Percentiles rank a stretch among this genome's conserved stretches.
Conservation (phyloP, 2,113 vertebrate genomes). For the Callithrix jacchus region DNA sequence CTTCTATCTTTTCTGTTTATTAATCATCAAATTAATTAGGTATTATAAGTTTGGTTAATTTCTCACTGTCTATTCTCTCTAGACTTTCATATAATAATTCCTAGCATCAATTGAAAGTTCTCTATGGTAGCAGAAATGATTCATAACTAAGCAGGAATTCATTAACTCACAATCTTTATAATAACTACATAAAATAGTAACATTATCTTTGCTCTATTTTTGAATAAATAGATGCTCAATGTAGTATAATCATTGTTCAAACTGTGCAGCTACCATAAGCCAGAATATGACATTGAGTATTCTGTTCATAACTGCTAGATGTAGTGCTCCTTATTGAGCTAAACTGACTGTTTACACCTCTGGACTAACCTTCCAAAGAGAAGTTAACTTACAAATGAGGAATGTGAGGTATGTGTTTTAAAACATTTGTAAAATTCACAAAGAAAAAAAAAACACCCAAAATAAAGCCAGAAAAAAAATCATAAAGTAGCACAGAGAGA, state of each 20-base stretch:
- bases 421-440: neutral
- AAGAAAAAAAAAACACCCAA: neutral
- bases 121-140: neutral
- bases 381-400: neutral
- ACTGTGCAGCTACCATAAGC: neutral
- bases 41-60: neutral
- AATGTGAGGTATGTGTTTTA: neutral
- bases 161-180: neutral
- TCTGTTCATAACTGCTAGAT: neutral
- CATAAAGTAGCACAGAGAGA: neutral
- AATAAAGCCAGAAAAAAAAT: neutral
- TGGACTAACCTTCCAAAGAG: neutral
- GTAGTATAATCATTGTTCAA: neutral
- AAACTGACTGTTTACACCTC: neutral
- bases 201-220: neutral
- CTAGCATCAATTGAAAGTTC: neutral
- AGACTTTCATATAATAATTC: neutral
- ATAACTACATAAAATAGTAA: neutral
- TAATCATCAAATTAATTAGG: neutral
- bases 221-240: neutral
- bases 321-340: neutral
- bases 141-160: neutral
- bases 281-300: neutral
- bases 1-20: neutral
- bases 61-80: neutral